phyloP scores from a whole-genome alignment of 2,113 vertebrate species.

The Platichthys flesus region DNA sequence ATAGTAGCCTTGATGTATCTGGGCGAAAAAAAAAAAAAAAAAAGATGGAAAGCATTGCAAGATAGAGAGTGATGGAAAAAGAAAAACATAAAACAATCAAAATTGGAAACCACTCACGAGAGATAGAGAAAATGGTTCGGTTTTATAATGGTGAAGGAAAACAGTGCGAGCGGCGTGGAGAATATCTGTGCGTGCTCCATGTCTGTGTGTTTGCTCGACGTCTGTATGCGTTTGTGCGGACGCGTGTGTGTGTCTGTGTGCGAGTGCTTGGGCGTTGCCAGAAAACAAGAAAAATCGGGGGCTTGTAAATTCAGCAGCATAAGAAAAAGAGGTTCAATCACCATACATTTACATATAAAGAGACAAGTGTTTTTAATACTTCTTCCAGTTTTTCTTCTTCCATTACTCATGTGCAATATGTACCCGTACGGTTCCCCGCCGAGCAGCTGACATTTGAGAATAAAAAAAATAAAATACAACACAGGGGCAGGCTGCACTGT shows the following conservation, averaged over 20 bases:
- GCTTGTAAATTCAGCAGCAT: slow-evolving; percentile 40
- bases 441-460: slow-evolving; percentile 62
- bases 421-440: slow-evolving; percentile 31
- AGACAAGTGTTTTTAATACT: slow-evolving; percentile 47
- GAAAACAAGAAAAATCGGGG: slow-evolving; percentile 24
- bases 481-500: slow-evolving; percentile 24
- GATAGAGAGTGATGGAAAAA: not conserved
- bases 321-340: slow-evolving; percentile 60
- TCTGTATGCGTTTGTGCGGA: not conserved
- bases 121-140: slow-evolving; percentile 5
- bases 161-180: not conserved
- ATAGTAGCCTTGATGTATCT: not conserved
- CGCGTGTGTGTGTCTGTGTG: not conserved
- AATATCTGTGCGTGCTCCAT: not conserved
- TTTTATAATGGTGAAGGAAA: slow-evolving; percentile 22
- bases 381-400: slow-evolving; percentile 46
- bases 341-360: slow-evolving; percentile 74
- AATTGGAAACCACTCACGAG: slow-evolving; percentile 19
- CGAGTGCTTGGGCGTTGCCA: slow-evolving; percentile 22
- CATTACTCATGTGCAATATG: slow-evolving; percentile 34
- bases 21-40: not conserved
- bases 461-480: slow-evolving; percentile 55
- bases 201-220: not conserved
- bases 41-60: not conserved
- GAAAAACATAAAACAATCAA: slow-evolving; percentile 8